Evolutionary conservation across 2,888 invertebrate genomes (phyloP).

Genomic region (Lathronympha strigana): DNA sequence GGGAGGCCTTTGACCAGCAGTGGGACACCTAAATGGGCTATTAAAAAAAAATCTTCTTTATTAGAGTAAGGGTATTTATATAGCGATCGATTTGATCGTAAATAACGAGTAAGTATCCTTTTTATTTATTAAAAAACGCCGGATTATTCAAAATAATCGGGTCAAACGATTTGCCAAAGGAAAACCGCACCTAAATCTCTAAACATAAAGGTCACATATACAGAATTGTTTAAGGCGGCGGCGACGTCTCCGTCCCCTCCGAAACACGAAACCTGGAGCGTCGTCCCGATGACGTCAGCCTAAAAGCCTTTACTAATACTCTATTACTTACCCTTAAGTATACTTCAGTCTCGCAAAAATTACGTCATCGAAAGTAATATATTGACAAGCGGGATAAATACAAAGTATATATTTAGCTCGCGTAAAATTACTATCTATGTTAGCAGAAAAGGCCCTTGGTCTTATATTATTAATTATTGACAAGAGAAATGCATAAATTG

Average conservation of each 20-base stretch:
- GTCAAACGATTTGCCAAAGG: neutral
- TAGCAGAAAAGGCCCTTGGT: no score
- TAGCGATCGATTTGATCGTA: no score
- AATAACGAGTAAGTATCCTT: no score
- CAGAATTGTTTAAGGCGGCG: neutral
- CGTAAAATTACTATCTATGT: no score
- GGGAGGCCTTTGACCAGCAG: no score
- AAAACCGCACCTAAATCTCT: neutral
- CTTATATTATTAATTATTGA: no score
- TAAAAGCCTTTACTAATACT: conserved; percentile 17
- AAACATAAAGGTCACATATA: neutral
- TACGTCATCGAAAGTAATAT: neutral
- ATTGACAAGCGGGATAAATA: neutral
- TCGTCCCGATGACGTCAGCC: conserved; percentile 12
- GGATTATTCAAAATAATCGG: neutral
- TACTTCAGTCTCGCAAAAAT: conserved; percentile 7
- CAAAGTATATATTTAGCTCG: no score
- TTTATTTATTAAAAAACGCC: neutral
- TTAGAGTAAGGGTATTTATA: no score
- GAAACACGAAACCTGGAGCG: conserved; percentile 16
- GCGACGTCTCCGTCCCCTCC: neutral
- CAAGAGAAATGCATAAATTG: no score
- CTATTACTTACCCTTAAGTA: conserved; percentile 16
- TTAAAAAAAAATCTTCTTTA: no score
- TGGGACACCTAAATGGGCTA: no score